Conservation (phyloP, 2,113 vertebrate genomes). For the Cebus imitator region DNA sequence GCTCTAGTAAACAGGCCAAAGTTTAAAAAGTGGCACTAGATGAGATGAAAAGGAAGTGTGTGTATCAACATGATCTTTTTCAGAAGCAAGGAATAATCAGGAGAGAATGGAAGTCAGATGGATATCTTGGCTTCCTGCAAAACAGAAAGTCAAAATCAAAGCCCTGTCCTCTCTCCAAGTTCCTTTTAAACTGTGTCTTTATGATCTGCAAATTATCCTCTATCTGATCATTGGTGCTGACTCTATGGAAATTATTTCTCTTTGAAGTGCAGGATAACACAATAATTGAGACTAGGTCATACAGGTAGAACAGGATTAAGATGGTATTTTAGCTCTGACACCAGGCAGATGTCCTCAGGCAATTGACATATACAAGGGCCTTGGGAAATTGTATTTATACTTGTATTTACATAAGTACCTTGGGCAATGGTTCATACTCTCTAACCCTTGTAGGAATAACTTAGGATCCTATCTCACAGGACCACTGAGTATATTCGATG, state of each 20-base stretch:
- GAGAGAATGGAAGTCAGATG: neutral
- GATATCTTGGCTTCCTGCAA: neutral
- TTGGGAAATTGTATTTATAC: neutral
- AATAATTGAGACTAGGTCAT: neutral
- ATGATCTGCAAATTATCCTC: neutral
- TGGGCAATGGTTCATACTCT: neutral
- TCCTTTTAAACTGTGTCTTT: neutral
- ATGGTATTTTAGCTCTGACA: neutral
- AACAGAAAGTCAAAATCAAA: neutral
- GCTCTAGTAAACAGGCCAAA: neutral
- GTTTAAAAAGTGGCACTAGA: neutral
- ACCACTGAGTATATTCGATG: neutral
- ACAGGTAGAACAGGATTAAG: neutral
- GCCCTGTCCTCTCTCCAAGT: neutral
- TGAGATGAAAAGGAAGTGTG: neutral
- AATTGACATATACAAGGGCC: neutral
- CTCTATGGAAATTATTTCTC: neutral
- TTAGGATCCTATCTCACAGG: neutral
- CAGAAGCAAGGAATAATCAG: neutral
- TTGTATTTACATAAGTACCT: no score
- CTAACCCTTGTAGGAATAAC: neutral
- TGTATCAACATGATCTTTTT: neutral
- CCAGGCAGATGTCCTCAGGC: neutral
- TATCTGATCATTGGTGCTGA: neutral
- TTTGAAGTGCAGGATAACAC: neutral